Evolutionary conservation across 2,888 invertebrate species (phyloP).

Genomic region (Scaptodrosophila latifasciaeformis): DNA sequence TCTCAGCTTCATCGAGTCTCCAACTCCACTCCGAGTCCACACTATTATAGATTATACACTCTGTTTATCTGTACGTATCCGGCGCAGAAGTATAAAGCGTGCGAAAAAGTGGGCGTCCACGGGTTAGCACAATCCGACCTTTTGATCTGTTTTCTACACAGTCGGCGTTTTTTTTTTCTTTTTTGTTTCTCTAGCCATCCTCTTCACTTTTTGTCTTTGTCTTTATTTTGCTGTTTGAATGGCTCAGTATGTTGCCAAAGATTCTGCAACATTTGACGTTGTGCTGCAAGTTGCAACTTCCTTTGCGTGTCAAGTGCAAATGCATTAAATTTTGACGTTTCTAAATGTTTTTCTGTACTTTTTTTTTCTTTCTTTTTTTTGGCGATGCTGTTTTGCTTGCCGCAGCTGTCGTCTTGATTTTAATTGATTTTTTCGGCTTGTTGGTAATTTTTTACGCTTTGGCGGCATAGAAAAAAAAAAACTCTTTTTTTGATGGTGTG

Average conservation of each 20-base stretch:
- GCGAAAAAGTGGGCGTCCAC: slow-evolving; percentile 66
- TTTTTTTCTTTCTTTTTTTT: not conserved
- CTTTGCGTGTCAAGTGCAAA: slow-evolving; percentile 68
- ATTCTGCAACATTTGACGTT: slow-evolving; percentile 28
- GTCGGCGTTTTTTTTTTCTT: not conserved
- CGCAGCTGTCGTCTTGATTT: slow-evolving; percentile 42
- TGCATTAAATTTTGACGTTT: slow-evolving; percentile 60
- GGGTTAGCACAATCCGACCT: slow-evolving; percentile 67
- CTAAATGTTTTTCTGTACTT: slow-evolving; percentile 42
- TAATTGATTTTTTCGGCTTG: slow-evolving; percentile 55
- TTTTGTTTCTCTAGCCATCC: not conserved
- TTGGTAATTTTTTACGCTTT: slow-evolving; percentile 28
- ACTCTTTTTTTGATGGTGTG: slow-evolving; percentile 31
- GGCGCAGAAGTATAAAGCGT: slow-evolving; percentile 52
- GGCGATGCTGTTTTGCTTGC: slow-evolving; percentile 16
- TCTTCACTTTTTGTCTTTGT: slow-evolving; percentile 13
- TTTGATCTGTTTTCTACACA: slow-evolving; percentile 63
- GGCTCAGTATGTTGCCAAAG: slow-evolving; percentile 29
- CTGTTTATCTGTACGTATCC: slow-evolving; percentile 56
- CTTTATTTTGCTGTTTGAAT: slow-evolving; percentile 1
- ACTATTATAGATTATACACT: slow-evolving; percentile 48
- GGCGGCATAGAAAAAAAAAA: slow-evolving; percentile 52
- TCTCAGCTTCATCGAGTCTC: too few relatives aligned
- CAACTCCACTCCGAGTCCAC: slow-evolving; percentile 16
- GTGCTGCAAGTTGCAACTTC: slow-evolving; percentile 51